Percentiles rank a stretch among this genome's conserved stretches.
Evolutionary conservation across 1,140 invertebrate genomes (phyloP).

Genomic region (Cotesia glomerata): DNA sequence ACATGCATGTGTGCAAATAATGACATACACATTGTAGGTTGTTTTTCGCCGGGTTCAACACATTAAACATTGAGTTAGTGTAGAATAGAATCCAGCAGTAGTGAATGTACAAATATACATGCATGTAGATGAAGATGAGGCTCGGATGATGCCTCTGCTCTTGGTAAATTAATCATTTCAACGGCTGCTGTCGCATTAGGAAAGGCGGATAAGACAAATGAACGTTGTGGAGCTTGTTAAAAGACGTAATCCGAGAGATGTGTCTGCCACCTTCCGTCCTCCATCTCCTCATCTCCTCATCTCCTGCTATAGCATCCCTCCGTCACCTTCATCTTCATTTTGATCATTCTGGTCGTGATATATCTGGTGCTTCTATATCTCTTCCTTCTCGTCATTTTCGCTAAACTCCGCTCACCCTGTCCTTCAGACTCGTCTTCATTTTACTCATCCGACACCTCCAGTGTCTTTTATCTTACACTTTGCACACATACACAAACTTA

Average conservation of each 20-base stretch:
- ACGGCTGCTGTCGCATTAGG: slow-evolving; percentile 61
- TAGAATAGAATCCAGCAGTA: no score
- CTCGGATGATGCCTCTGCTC: slow-evolving; percentile 5
- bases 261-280: slow-evolving; percentile 48
- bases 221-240: slow-evolving; percentile 63
- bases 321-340: slow-evolving; percentile 9
- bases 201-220: slow-evolving; percentile 63
- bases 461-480: no score
- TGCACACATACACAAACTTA: no score
- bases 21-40: no score
- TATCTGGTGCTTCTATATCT: no score
- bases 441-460: no score
- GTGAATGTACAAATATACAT: neutral
- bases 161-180: slow-evolving; percentile 63
- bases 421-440: no score
- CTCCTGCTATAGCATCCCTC: neutral
- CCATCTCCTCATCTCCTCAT: slow-evolving; percentile 33
- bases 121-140: neutral
- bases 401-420: no score
- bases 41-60: no score
- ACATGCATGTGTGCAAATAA: no score
- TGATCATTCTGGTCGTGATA: neutral
- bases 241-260: slow-evolving; percentile 61
- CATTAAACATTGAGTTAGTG: no score
- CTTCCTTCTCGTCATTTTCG: neutral